Evolutionary conservation across 2,888 invertebrate genomes (phyloP).

Genomic region (Acanthosepion esculentum): DNA sequence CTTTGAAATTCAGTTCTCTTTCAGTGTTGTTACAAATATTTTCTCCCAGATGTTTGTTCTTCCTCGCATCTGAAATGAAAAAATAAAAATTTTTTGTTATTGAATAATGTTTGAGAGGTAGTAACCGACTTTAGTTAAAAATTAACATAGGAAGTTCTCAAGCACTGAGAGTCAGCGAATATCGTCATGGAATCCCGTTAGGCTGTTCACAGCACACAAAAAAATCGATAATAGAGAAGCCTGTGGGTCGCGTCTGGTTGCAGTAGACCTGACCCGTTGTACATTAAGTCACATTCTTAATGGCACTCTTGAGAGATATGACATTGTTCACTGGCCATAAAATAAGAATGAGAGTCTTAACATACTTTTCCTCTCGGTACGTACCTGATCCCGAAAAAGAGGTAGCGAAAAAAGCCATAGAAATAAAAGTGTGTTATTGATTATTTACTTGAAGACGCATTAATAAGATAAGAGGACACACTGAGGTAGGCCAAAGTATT

Average conservation of each 20-base stretch:
- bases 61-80: too few relatives aligned
- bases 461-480: too few relatives aligned
- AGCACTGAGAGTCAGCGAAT: background rate
- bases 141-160: background rate
- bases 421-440: background rate
- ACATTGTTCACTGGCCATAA: slow-evolving; percentile 33
- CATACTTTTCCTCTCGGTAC: background rate
- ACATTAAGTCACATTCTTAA: background rate
- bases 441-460: background rate
- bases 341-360: background rate
- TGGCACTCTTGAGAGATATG: slow-evolving; percentile 20
- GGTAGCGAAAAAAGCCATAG: background rate
- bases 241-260: too few relatives aligned
- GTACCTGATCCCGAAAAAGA: background rate
- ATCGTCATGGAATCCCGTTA: background rate
- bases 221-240: background rate
- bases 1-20: too few relatives aligned
- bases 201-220: background rate
- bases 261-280: background rate
- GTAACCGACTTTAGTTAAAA: background rate
- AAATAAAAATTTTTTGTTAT: too few relatives aligned
- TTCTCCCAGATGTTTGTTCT: too few relatives aligned
- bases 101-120: background rate
- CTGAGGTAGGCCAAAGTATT: too few relatives aligned
- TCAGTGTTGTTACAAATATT: too few relatives aligned